phyloP scores from a whole-genome alignment of 1,140 invertebrate genomes.

The Nixonia krombeini region DNA sequence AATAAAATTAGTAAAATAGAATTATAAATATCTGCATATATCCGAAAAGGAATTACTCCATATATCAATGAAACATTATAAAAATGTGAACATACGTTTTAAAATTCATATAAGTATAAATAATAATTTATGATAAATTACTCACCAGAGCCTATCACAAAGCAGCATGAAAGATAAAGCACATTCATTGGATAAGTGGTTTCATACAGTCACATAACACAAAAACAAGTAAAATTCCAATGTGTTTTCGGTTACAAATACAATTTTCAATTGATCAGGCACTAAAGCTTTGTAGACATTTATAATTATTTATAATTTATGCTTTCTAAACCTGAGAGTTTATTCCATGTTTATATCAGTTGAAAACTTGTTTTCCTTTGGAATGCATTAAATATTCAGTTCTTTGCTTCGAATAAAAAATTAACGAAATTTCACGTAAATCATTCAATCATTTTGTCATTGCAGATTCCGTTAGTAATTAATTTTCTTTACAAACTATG shows the following conservation, averaged over 20 bases:
- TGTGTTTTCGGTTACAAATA: conserved; percentile 1
- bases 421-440: conserved; percentile 9
- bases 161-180: conserved; percentile 67
- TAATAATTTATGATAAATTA: conserved; percentile 50
- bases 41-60: too few relatives aligned
- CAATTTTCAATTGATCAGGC: not conserved
- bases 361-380: not conserved
- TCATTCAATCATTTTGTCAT: too few relatives aligned
- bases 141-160: conserved; percentile 76
- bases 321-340: conserved; percentile 57
- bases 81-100: not conserved
- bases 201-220: not conserved
- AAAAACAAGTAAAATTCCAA: not conserved
- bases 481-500: too few relatives aligned
- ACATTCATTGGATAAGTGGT: conserved; percentile 12
- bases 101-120: not conserved
- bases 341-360: conserved; percentile 22
- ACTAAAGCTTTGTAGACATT: too few relatives aligned
- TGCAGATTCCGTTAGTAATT: too few relatives aligned
- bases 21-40: too few relatives aligned
- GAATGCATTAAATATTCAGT: too few relatives aligned
- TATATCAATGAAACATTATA: not conserved
- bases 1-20: too few relatives aligned
- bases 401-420: not conserved
- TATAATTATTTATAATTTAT: not conserved